Evolutionary conservation across 2,797 vertebrate species (phyloP), one percentile per base, ranked within the genome.

Genomic region (Sitta carolinensis): DNA sequence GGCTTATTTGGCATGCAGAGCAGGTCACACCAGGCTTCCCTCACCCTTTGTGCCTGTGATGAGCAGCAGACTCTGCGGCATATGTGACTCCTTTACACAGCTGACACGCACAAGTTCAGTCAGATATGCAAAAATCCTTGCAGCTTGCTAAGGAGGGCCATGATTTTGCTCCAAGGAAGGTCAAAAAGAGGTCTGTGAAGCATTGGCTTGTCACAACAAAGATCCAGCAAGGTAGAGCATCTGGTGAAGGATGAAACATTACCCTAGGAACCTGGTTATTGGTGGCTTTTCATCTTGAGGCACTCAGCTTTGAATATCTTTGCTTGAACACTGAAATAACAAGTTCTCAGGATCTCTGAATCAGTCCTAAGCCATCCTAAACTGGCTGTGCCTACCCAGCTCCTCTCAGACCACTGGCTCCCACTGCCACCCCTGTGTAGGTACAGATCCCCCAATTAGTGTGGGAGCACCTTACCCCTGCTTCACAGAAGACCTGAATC

Each of bases 161-260:
- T 1, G 10, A 5, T 48, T 75, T 6, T n/a, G 6, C 36, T 29
- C 30, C 3, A 62, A 69, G 15, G 40, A 42, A 81, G 36, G 62
- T 45, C 58, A 59, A 16, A 13, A 81, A 48, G 22, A 59, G 13
- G 9, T 11, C 7, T 1, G 3, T 2, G 9, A 81, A 20, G 5
- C 17, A 40, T 4, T 68, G n/a, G 11, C n/a, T 68, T 48, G 36
- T 32, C 21, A 47, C 11, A 40, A 16, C 29, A 42, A 50, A 80
- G 22, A 11, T 36, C 27, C 67, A 27, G 48, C n/a, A 66, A n/a
- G 0, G 0, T 1, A 29, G 16, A 76, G 57, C 68, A 42, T 2
- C 2, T 47, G 27, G 8, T 30, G 50, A 21, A 75, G 72, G 54
- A 54, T 7, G 13, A 4, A 27, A 30, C 10, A 19, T 8, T 16